Evolutionary conservation across 2,797 vertebrate species (phyloP).

Genomic region (Hypotaenidia philippensis): DNA sequence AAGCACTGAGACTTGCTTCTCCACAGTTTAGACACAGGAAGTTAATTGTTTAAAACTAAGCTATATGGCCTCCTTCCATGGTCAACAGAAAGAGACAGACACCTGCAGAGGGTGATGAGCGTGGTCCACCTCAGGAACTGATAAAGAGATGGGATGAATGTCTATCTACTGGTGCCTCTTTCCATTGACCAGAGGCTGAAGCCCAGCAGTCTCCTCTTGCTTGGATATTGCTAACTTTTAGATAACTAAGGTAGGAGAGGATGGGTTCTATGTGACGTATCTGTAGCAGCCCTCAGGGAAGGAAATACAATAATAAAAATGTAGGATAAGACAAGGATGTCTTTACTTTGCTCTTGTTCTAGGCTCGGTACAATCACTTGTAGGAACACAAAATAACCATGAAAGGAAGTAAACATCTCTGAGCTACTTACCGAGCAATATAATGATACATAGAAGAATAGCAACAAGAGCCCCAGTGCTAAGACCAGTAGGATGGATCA

Average conservation of each 20-base stretch:
- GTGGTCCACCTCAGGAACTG: background rate
- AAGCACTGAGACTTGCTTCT: background rate
- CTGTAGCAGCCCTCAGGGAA: background rate
- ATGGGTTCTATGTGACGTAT: background rate
- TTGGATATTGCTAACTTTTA: background rate
- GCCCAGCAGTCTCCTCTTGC: background rate
- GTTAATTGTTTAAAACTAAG: background rate
- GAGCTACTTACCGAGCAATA: slow-evolving; percentile 90
- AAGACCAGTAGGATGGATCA: slow-evolving; percentile 90
- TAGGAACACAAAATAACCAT: background rate
- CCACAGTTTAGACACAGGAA: background rate
- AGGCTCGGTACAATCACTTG: background rate
- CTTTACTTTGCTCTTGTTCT: background rate
- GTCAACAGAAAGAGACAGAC: background rate
- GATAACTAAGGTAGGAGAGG: background rate
- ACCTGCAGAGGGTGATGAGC: background rate
- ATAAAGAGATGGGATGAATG: background rate
- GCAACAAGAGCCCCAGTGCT: slow-evolving; percentile 95
- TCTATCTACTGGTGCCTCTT: background rate
- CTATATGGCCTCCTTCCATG: background rate
- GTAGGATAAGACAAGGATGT: background rate
- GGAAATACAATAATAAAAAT: background rate
- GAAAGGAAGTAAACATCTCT: slow-evolving; percentile 33
- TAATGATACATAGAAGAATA: slow-evolving; percentile 94
- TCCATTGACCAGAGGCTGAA: background rate